Evolutionary conservation across 2,113 vertebrate genomes (phyloP).

Genomic region (Vidua macroura): DNA sequence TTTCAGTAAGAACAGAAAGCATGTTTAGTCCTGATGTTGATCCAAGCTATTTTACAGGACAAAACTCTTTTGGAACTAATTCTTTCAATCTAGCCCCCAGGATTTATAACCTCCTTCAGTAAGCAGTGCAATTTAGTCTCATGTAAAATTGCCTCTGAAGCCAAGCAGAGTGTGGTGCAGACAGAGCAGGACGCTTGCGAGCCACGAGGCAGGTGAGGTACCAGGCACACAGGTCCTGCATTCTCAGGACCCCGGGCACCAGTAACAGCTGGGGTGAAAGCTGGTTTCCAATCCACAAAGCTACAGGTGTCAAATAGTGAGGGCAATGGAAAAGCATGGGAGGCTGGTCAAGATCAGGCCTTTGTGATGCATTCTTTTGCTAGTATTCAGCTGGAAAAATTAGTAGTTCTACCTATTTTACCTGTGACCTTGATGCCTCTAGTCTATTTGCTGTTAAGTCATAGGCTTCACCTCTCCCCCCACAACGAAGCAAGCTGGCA

Average conservation of each 20-base stretch:
- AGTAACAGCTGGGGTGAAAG: neutral
- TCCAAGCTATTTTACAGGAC: neutral
- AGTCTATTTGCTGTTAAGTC: neutral
- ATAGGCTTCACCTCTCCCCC: neutral
- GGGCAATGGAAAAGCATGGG: neutral
- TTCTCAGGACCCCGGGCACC: neutral
- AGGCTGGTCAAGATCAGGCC: neutral
- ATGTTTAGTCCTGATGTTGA: neutral
- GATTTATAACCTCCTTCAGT: neutral
- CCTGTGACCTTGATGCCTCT: neutral
- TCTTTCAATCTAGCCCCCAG: neutral
- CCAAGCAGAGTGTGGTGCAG: neutral
- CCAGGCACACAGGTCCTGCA: neutral
- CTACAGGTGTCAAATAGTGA: neutral
- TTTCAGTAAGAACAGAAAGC: neutral
- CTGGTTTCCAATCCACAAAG: neutral
- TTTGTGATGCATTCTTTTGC: neutral
- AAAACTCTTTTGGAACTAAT: neutral
- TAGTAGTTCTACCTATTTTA: neutral
- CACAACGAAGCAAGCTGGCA: neutral
- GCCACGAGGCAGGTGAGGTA: neutral
- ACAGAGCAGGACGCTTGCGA: accelerated
- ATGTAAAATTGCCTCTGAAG: neutral
- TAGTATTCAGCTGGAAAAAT: neutral
- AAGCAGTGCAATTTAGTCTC: neutral